A percentile compares a stretch with the other conserved stretches of the same genome.
Conservation (phyloP, 2,113 vertebrate genomes). For the Tetrax tetrax region DNA sequence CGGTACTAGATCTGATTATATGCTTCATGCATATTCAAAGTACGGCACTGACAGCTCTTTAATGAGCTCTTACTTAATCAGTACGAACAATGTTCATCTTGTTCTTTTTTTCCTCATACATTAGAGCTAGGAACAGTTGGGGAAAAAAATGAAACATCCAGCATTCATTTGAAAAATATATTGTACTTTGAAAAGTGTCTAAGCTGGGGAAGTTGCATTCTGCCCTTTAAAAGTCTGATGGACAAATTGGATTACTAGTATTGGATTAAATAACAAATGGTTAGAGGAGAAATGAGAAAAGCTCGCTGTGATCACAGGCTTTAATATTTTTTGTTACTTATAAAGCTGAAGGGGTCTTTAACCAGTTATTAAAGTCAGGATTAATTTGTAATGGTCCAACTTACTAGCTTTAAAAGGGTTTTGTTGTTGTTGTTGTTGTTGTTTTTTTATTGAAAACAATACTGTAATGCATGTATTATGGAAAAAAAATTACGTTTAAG, state of each 20-base stretch:
- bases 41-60: slow-evolving; percentile 91
- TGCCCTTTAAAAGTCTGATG: slow-evolving; percentile 94
- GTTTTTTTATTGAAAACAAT: slow-evolving; percentile 70
- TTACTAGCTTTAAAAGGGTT: slow-evolving; percentile 88
- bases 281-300: slow-evolving; percentile 93
- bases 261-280: slow-evolving; percentile 99
- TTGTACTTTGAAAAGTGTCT: slow-evolving; percentile 90
- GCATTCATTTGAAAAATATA: slow-evolving; percentile 91
- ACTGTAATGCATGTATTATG: slow-evolving; percentile 52
- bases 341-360: slow-evolving; percentile 92
- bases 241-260: slow-evolving; percentile 99
- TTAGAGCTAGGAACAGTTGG: slow-evolving; percentile 85
- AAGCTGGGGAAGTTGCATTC: slow-evolving; percentile 89
- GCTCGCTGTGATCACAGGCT: slow-evolving; percentile 91
- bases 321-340: slow-evolving; percentile 85
- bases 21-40: slow-evolving; percentile 98
- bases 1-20: slow-evolving; percentile 92
- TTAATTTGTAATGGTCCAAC: slow-evolving; percentile 97
- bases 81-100: slow-evolving; percentile 97
- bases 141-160: slow-evolving; percentile 84
- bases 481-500: slow-evolving; percentile 60
- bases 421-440: slow-evolving; percentile 72
- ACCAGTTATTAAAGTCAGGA: slow-evolving; percentile 98
- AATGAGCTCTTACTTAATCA: slow-evolving; percentile 99
- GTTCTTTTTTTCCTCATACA: slow-evolving; percentile 88